phyloP scores from a whole-genome alignment of 2,888 invertebrate genomes.

The Cyclophora punctaria region DNA sequence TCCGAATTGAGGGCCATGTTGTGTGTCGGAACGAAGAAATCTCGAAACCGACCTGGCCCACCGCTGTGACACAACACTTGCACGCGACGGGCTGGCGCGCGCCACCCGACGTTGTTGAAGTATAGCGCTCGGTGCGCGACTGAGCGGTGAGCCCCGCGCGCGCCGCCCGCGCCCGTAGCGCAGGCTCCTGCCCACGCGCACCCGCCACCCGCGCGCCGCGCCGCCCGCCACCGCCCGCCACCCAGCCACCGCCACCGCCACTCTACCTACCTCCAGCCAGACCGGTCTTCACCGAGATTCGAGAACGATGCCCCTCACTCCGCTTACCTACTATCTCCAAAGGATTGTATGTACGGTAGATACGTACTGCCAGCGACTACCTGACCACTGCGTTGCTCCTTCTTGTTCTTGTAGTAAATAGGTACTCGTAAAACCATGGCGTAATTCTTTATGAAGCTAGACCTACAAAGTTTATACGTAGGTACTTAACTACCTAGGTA shows the following conservation, averaged over 20 bases:
- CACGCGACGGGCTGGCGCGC: conserved; percentile 68
- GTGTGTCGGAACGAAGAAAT: conserved; percentile 63
- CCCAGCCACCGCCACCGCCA: conserved; percentile 25
- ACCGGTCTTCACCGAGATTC: conserved; percentile 53
- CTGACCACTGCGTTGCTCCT: too few relatives aligned
- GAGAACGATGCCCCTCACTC: conserved; percentile 50
- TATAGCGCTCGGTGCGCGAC: conserved; percentile 73
- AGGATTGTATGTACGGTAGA: too few relatives aligned
- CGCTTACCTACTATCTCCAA: conserved; percentile 35
- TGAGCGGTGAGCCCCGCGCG: conserved; percentile 40
- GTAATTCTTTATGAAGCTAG: too few relatives aligned
- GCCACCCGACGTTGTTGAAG: conserved; percentile 65
- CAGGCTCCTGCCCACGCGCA: conserved; percentile 29
- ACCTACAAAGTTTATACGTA: too few relatives aligned
- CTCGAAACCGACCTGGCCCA: conserved; percentile 73
- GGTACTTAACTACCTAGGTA: too few relatives aligned
- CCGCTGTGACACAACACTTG: conserved; percentile 72
- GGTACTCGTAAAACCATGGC: too few relatives aligned
- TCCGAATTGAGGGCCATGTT: conserved; percentile 78
- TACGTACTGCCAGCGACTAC: too few relatives aligned
- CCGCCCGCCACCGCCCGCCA: conserved; percentile 41
- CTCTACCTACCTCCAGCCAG: conserved; percentile 30
- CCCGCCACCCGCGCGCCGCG: conserved; percentile 32
- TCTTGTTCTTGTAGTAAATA: too few relatives aligned
- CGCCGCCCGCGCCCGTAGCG: conserved; percentile 35